Percentiles rank a stretch among this genome's conserved stretches.
phyloP scores from a whole-genome alignment of 2,797 vertebrate species.

The Melanotaenia parkinsoni region DNA sequence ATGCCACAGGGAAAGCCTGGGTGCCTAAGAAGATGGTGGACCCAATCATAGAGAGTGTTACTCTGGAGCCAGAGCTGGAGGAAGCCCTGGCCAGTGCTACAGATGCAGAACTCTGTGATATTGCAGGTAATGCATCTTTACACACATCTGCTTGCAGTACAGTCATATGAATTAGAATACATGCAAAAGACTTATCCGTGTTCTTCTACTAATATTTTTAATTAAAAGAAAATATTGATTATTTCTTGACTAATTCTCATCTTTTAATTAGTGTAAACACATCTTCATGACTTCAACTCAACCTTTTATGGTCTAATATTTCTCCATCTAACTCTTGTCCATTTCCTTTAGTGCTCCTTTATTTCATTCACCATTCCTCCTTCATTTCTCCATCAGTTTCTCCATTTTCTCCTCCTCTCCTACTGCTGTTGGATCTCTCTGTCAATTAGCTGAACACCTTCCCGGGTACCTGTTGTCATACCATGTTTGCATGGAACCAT shows the following conservation, averaged over 20 bases:
- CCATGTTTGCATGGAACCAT: slow-evolving; percentile 45
- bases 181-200: too few species aligned
- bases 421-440: slow-evolving; percentile 58
- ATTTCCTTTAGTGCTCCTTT: slow-evolving; percentile 60
- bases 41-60: slow-evolving; percentile 93
- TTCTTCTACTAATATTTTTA: too few species aligned
- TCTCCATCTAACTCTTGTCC: slow-evolving; percentile 54
- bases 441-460: slow-evolving; percentile 52
- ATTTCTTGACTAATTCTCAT: slow-evolving; percentile 10
- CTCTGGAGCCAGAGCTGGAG: slow-evolving; percentile 95
- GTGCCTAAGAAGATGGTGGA: slow-evolving; percentile 92
- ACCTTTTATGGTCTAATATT: slow-evolving; percentile 31
- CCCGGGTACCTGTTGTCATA: slow-evolving; percentile 64
- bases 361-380: slow-evolving; percentile 49
- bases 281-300: slow-evolving; percentile 1
- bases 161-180: background rate
- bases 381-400: slow-evolving; percentile 54
- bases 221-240: too few species aligned
- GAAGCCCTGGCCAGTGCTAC: slow-evolving; percentile 94
- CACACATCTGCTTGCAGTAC: background rate
- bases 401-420: slow-evolving; percentile 47
- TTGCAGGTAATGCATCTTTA: slow-evolving; percentile 86
- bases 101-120: slow-evolving; percentile 96
- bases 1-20: slow-evolving; percentile 89
- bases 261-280: slow-evolving; percentile 32